These are phyloP conservation scores for Eristalis arbustorum DNA, from an alignment of 2,888 invertebrate species.

Conservation along the genomic window DNA sequence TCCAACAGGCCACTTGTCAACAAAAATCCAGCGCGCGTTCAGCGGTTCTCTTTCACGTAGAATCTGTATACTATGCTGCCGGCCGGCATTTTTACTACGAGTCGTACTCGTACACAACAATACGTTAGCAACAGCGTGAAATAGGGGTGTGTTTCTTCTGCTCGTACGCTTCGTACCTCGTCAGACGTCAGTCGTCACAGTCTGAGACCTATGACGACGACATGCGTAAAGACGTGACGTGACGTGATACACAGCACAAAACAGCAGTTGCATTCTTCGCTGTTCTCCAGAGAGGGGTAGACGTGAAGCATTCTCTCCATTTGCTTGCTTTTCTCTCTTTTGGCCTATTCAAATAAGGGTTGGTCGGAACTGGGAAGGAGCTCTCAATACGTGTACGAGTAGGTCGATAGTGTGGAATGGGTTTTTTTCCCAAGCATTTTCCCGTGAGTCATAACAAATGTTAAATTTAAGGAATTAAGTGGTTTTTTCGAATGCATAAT, in stretches of 20 bases:
- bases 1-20: not conserved
- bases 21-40: not conserved
- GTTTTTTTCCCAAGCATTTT: constrained; percentile 46
- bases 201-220: constrained; percentile 42
- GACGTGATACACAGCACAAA: constrained; percentile 3
- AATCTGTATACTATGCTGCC: not conserved
- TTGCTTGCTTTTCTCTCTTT: not conserved
- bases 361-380: constrained; percentile 33
- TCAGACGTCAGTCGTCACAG: too few relatives aligned
- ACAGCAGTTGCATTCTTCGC: constrained; percentile 39
- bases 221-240: constrained; percentile 66
- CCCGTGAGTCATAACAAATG: constrained; percentile 68
- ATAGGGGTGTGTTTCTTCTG: constrained; percentile 52
- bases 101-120: not conserved
- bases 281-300: constrained; percentile 15
- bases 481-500: constrained; percentile 64
- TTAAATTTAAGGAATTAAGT: constrained; percentile 67
- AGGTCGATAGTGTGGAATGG: constrained; percentile 12
- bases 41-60: constrained; percentile 25
- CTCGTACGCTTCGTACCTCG: constrained; percentile 27
- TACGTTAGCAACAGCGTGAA: constrained; percentile 60
- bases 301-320: not conserved
- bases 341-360: not conserved
- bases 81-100: constrained; percentile 54
- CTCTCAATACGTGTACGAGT: constrained; percentile 22